These are phyloP conservation scores for Amiota mariae DNA, from an alignment of 2,888 invertebrate species.

Conservation along the genomic window DNA sequence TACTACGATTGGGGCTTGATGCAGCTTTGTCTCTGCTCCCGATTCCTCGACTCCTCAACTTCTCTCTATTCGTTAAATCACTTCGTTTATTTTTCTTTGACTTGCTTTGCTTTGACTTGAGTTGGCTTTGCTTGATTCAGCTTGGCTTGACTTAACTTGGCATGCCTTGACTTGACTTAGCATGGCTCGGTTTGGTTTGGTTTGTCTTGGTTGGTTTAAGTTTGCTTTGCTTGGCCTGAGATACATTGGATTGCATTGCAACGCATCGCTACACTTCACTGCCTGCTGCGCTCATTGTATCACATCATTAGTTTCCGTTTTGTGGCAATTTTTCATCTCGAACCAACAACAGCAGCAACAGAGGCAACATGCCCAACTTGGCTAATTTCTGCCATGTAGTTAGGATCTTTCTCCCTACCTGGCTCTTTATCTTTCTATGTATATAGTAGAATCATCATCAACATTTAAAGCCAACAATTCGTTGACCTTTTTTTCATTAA, in stretches of 20 bases:
- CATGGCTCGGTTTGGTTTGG: conserved; percentile 8
- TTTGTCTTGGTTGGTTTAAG: conserved; percentile 14
- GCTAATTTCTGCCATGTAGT: conserved; percentile 22
- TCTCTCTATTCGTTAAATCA: not conserved
- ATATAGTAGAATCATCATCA: too few species aligned
- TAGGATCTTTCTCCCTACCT: too few species aligned
- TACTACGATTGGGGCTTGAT: not conserved
- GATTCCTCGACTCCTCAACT: not conserved
- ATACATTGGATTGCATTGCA: conserved; percentile 18
- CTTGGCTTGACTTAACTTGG: not conserved
- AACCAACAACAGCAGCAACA: conserved; percentile 26
- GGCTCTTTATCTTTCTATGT: too few species aligned
- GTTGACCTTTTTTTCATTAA: not conserved
- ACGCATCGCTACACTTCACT: conserved; percentile 35
- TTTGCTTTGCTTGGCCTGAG: conserved; percentile 30
- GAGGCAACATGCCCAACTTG: conserved; percentile 24
- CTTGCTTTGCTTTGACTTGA: too few species aligned
- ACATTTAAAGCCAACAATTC: not conserved
- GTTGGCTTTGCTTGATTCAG: too few species aligned
- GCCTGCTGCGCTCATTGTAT: conserved; percentile 53
- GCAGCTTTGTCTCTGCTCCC: not conserved
- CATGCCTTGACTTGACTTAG: conserved; percentile 3
- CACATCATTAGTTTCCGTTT: conserved; percentile 71
- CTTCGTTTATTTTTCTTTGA: too few species aligned
- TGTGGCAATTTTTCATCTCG: conserved; percentile 67